Base-by-base conservation (phyloP, 2,113 vertebrate species). In the Etia nguti region DNA sequence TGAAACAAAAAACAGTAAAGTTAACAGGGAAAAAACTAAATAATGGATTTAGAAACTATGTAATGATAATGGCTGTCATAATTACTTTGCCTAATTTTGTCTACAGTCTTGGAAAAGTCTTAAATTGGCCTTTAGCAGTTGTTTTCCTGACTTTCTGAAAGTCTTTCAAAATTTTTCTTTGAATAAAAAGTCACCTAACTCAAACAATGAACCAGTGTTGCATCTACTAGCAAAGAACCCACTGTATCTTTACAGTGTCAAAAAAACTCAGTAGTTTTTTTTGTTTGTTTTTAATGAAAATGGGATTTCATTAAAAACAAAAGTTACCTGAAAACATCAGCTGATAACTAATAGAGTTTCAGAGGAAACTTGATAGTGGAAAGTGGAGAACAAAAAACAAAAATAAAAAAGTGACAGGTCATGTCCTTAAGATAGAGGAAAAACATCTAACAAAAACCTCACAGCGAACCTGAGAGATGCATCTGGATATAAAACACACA, bases 91-190 rank as follows among this genome's bases (percentile, higher is more conserved):
- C 34, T 34, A 38, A 38, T 38, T 7, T 65, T n/a, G 31, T 65
- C 59, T 62, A 62, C 59, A 62, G 70, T 65, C 6, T n/a, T 36
- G 18, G 60, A 36, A 65, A 36, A 36, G 18, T 65, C 59, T 36
- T 62, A 18, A 12, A 12, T 1, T 65, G 31, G 60, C 60, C 10
- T 31, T 65, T 36, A 65, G 31, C 60, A n/a, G 31, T 36, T 65
- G 31, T n/a, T 65, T 65, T 65, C 31, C 60, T 1, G 18, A 18
- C 31, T 65, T 65, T 65, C 60, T 62, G 60, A n/a, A 36, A 18
- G 60, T 65, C 60, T 36, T 7, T 36, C 34, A 36, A 62, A 0
- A 0, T 0, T 0, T n/a, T n/a, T 31, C 2, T 60, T 62, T 62
- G 29, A 34, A 62, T 20, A 34, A 65, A 65, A 65, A 36, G 59